Evolutionary conservation across 2,797 vertebrate species (phyloP), one percentile per base, ranked within the genome.

Genomic region (Dryobates pubescens): DNA sequence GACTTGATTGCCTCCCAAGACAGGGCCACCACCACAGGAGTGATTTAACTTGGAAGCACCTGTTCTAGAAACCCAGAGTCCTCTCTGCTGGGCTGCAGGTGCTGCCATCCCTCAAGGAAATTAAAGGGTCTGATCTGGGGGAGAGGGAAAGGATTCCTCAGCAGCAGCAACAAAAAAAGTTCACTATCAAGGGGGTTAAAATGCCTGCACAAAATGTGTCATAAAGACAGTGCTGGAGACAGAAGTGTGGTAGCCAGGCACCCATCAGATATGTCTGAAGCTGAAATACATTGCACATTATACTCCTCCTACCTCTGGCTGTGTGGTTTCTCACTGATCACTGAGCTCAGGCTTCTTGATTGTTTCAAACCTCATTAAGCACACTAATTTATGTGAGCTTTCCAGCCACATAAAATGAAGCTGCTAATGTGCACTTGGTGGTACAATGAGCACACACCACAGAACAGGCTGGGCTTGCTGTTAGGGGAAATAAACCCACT

Each of bases 291-390:
- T 51, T 17, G 43, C 23, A 79, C 51, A 79, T n/a, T 64, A 78
- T 82, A 82, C 79, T 91, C 69, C 72, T 91, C 83, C 78, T 92
- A 29, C 83, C 14, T 80, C 67, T 88, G 47, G 53, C 74, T 82
- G 14, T 49, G 45, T 57, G 51, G 18, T 65, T 94, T 80, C 75
- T 80, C 45, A 47, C 49, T 65, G 74, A 86, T 92, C 53, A 36
- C 77, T 56, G 58, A 65, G 41, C 69, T 93, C 83, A 82, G 78
- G 13, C 75, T 65, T 86, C 83, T 58, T 32, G 51, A 77, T 85
- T 56, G 47, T 92, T 95, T 90, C 74, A 86, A 74, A 92, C 62
- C 78, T 91, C 59, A 56, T 93, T 94, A 87, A 75, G 22, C n/a
- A 20, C 36, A 38, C 43, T 91, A 87, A 94, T 93, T 86, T 90